phyloP scores from a whole-genome alignment of 2,113 vertebrate species.

The Ailurus styani region DNA sequence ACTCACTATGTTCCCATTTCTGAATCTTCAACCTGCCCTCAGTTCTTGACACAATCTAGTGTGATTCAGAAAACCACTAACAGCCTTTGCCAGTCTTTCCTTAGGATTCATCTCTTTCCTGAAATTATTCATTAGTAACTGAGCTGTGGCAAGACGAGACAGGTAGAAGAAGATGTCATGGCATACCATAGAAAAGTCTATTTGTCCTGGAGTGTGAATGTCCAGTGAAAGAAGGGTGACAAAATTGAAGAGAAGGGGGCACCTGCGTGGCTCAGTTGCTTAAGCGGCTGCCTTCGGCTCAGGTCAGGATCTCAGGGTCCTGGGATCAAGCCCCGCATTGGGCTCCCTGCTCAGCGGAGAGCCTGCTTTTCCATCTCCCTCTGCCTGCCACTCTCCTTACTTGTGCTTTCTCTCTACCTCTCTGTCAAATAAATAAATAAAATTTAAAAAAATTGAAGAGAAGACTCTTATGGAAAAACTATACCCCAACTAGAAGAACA shows the following conservation, averaged over 20 bases:
- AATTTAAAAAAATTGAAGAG: neutral
- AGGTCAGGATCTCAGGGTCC: no score
- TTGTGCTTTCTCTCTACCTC: no score
- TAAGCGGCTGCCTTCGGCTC: no score
- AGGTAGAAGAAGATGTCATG: neutral
- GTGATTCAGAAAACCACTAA: neutral
- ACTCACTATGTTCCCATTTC: neutral
- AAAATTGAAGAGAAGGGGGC: neutral
- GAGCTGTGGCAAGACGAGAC: neutral
- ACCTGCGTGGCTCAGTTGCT: no score
- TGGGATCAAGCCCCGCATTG: no score
- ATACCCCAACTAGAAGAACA: neutral
- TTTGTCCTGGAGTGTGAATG: neutral
- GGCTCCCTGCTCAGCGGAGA: no score
- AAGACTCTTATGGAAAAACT: neutral
- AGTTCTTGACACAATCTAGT: neutral
- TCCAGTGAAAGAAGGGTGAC: neutral
- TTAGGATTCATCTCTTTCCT: neutral
- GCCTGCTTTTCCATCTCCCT: no score
- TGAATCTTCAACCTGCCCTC: neutral
- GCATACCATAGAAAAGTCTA: neutral
- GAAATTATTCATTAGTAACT: neutral
- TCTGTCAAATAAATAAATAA: no score
- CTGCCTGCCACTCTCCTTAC: no score
- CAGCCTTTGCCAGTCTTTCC: neutral